phyloP scores from a whole-genome alignment of 2,113 vertebrate species.

The Sarotherodon lohbergeri region DNA sequence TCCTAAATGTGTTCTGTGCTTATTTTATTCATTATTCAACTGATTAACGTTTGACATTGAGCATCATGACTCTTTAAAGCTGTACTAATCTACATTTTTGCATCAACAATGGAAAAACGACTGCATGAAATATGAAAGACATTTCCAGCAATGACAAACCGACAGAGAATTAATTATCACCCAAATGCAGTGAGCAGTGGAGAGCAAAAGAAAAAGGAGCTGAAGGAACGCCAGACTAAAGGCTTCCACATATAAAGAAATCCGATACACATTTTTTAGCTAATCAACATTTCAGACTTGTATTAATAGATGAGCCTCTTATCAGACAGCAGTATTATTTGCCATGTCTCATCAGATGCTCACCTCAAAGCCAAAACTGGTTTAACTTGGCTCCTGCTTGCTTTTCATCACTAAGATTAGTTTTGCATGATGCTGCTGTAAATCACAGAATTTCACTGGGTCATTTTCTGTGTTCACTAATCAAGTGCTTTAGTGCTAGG shows the following conservation, averaged over 20 bases:
- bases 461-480: neutral
- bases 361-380: neutral
- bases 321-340: neutral
- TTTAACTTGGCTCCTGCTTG: neutral
- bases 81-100: neutral
- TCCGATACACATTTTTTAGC: neutral
- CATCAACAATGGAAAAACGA: neutral
- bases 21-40: neutral
- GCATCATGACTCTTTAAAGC: neutral
- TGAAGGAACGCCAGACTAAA: neutral
- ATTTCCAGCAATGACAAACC: neutral
- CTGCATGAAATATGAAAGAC: neutral
- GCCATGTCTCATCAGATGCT: neutral
- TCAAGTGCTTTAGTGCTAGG: neutral
- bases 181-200: neutral
- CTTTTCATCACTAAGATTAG: neutral
- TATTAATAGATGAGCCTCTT: neutral
- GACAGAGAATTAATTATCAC: neutral
- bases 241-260: neutral
- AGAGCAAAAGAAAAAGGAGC: neutral
- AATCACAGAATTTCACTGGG: neutral
- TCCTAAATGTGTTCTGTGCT: neutral
- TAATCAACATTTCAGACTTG: neutral
- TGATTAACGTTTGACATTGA: rapidly evolving
- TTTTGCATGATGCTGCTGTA: neutral